Base-by-base conservation (phyloP, 2,888 invertebrate species). In the Drosophila limbata region DNA sequence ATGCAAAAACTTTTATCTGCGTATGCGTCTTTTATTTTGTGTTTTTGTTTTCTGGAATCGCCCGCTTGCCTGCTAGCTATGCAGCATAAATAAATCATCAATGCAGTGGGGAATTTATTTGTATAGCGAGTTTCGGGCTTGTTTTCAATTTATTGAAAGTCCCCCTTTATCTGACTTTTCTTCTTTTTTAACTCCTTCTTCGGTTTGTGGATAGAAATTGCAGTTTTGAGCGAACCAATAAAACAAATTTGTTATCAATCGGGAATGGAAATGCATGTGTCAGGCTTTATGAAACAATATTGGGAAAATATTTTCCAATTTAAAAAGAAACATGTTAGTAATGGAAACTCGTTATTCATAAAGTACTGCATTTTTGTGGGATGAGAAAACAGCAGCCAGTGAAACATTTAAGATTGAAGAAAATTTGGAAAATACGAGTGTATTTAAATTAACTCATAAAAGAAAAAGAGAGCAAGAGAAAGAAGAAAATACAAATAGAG, bases 11-110 rank as follows among this genome's bases (percentile, higher is more conserved):
- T 73, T 73, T 57, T 45, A n/a, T 31, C 25, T 47, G 52, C 45
- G 6, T 21, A 21, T 21, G 52, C 56, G 17, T 67, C 57, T 33
- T 48, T 45, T 11, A 40, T 51, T n/a, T 31, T 51, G 17, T 17
- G 47, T 11, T 45, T 59, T 42, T 52, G 45, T 35, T 48, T 35
- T 57, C 17, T 67, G 31, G 33, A 50, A 31, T 40, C 13, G 39
- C 28, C 21, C 4, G 37, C 11, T 39, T 62, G 53, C 37, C 48
- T 42, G 31, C 17, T 19, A 28, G 40, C 51, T 61, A 57, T 72
- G 66, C 63, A 55, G 73, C 81, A 73, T 85, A 87, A 84, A 85
- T 89, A 89, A 85, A 89, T 85, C 88, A 89, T 79, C 84, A 42
- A 69, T 81, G 77, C 74, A 81, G 61, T 77, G 65, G 69, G 71